These are phyloP conservation scores for Cyphomyrus discorhynchus DNA, from an alignment of 2,113 vertebrate species.

Conservation along the genomic window DNA sequence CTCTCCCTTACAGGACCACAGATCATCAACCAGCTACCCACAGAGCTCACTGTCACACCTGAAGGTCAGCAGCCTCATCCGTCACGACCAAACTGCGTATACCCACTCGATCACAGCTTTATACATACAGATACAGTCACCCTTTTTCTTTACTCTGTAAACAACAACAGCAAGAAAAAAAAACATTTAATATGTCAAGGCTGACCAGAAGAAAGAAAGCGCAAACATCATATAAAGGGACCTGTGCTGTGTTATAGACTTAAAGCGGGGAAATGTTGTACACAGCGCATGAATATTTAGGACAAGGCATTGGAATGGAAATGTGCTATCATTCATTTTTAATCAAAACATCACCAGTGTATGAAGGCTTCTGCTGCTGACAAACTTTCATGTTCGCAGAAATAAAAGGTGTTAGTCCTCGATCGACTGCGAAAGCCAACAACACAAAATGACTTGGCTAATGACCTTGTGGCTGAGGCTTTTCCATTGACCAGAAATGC, in stretches of 20 bases:
- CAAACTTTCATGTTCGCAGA: conserved; percentile 22
- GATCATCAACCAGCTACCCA: not conserved
- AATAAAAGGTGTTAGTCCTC: conserved; percentile 21
- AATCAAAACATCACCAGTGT: conserved; percentile 27
- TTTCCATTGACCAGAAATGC: not conserved
- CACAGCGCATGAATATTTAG: conserved; percentile 35
- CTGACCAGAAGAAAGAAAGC: conserved; percentile 11
- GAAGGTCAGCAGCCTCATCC: not conserved
- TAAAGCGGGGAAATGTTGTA: conserved; percentile 13
- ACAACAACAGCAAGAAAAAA: not conserved
- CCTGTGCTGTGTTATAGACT: conserved; percentile 10
- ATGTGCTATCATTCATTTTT: conserved; percentile 41
- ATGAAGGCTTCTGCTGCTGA: conserved; percentile 21
- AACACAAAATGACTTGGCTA: not conserved
- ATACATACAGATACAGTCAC: not conserved
- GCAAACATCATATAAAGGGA: conserved; percentile 12
- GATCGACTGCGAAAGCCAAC: conserved; percentile 11
- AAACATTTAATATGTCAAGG: conserved; percentile 23
- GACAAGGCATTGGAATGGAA: conserved; percentile 31
- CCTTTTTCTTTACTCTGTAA: conserved; percentile 11
- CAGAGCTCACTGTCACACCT: not conserved
- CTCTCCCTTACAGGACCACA: not conserved
- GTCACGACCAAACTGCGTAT: not conserved
- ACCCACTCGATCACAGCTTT: not conserved
- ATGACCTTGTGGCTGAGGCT: not conserved